A percentile compares a stretch with the other conserved stretches of the same genome.
Evolutionary conservation across 2,888 invertebrate species (phyloP).

Genomic region (Tachystola acroxantha): DNA sequence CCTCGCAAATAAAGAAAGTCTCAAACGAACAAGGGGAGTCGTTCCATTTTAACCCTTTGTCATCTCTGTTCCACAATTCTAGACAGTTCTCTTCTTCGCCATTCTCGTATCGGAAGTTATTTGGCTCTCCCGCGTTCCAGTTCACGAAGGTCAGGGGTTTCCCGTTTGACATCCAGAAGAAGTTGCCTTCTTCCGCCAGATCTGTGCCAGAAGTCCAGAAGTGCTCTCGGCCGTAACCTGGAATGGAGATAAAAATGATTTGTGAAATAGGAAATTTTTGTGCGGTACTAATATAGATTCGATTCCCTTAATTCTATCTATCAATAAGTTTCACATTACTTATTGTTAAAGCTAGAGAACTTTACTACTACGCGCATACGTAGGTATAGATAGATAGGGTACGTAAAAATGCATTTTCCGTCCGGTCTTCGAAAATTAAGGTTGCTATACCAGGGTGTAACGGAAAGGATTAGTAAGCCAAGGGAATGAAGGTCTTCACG

Average conservation of each 20-base stretch:
- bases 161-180: constrained; percentile 96
- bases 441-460: too few relatives aligned
- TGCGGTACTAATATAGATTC: too few relatives aligned
- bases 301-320: too few relatives aligned
- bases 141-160: constrained; percentile 93
- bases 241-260: constrained; percentile 30
- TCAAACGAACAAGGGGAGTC: constrained; percentile 96
- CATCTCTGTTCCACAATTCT: constrained; percentile 94
- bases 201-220: constrained; percentile 97
- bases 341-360: too few relatives aligned
- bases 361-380: too few relatives aligned
- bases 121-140: constrained; percentile 96
- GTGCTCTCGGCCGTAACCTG: constrained; percentile 92
- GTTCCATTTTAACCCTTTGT: constrained; percentile 95
- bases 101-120: constrained; percentile 95
- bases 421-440: too few relatives aligned
- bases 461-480: too few relatives aligned
- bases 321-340: too few relatives aligned
- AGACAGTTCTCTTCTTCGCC: constrained; percentile 95
- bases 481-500: too few relatives aligned
- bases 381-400: too few relatives aligned
- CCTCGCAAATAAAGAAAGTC: constrained; percentile 95
- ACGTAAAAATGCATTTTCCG: too few relatives aligned
- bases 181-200: constrained; percentile 92
- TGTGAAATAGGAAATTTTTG: too few relatives aligned